These are phyloP conservation scores for Pseudoatta argentina DNA, from an alignment of 1,140 invertebrate genomes.

Conservation along the genomic window DNA sequence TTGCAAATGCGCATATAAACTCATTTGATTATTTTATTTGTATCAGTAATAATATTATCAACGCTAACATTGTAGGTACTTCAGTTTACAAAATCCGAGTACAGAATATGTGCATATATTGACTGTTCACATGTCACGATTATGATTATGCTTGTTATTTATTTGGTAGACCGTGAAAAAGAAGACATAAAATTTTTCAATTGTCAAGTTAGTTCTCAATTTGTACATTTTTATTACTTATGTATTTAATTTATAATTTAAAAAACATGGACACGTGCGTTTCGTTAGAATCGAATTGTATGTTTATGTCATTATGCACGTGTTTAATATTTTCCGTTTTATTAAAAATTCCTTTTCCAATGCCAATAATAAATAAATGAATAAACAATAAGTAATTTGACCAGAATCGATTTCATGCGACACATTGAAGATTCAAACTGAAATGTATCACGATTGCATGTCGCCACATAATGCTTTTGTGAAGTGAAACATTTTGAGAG, in stretches of 20 bases:
- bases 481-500: constrained; percentile 15
- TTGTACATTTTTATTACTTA: constrained; percentile 62
- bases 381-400: not conserved
- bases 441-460: not conserved
- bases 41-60: constrained; percentile 74
- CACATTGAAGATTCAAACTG: constrained; percentile 14
- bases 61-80: constrained; percentile 69
- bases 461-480: not conserved
- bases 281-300: constrained; percentile 4
- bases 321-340: constrained; percentile 23
- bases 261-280: constrained; percentile 6
- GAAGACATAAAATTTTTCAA: constrained; percentile 38
- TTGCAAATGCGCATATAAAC: constrained; percentile 64
- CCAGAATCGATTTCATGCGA: constrained; percentile 13
- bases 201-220: constrained; percentile 47
- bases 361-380: not conserved
- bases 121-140: constrained; percentile 66
- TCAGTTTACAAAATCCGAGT: constrained; percentile 78
- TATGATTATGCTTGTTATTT: constrained; percentile 54
- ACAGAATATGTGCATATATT: constrained; percentile 74
- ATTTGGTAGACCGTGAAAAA: constrained; percentile 33
- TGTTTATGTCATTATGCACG: not conserved
- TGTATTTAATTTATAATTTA: constrained; percentile 42
- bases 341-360: constrained; percentile 15
- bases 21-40: constrained; percentile 77